Evolutionary conservation across 2,113 vertebrate genomes (phyloP).

Genomic region (Noctilio leporinus): DNA sequence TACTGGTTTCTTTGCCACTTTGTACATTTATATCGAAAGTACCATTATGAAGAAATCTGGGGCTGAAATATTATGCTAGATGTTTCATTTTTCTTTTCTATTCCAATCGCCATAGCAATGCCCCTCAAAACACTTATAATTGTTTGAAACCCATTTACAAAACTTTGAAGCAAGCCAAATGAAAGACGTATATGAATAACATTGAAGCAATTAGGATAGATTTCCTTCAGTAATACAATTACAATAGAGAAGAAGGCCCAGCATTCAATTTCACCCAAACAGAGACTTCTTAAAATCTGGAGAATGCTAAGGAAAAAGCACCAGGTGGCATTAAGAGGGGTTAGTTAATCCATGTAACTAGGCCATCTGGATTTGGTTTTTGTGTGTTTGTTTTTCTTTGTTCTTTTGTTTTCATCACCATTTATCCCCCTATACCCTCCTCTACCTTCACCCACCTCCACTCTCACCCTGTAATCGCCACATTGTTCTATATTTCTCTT

Average conservation of each 20-base stretch:
- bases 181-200: not conserved
- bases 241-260: not conserved
- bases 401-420: too few species aligned
- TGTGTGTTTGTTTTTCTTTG: too few species aligned
- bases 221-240: not conserved
- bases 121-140: not conserved
- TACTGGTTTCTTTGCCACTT: not conserved
- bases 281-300: not conserved
- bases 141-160: not conserved
- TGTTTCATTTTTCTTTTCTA: not conserved
- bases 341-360: not conserved
- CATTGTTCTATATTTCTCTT: too few species aligned
- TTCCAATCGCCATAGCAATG: not conserved
- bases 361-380: not conserved
- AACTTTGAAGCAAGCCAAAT: not conserved
- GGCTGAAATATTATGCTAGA: not conserved
- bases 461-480: too few species aligned
- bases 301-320: not conserved
- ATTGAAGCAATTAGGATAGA: not conserved
- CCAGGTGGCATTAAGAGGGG: not conserved
- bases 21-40: not conserved
- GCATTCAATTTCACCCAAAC: not conserved
- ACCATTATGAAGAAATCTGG: not conserved
- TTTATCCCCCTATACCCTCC: too few species aligned
- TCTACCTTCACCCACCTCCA: too few species aligned